These are phyloP conservation scores for Athalia rosae DNA, from an alignment of 2,888 invertebrate genomes.

Conservation along the genomic window DNA sequence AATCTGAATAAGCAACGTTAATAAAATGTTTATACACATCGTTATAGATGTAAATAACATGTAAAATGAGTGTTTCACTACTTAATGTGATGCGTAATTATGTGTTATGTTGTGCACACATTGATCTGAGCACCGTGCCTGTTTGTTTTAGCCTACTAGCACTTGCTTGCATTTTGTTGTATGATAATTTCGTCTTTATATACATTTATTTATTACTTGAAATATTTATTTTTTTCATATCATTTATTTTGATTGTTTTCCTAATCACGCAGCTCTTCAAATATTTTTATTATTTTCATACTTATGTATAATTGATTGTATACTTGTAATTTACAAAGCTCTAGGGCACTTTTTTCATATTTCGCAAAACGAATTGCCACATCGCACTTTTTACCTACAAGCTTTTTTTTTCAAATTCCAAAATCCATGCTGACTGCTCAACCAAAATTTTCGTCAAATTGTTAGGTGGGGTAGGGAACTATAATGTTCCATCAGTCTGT, in stretches of 20 bases:
- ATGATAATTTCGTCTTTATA: conserved; percentile 25
- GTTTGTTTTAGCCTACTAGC: conserved; percentile 38
- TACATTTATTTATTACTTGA: conserved; percentile 36
- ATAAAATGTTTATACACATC: conserved; percentile 19
- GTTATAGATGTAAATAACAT: conserved; percentile 36
- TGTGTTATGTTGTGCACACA: conserved; percentile 31
- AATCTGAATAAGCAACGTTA: not conserved
- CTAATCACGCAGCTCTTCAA: conserved; percentile 52
- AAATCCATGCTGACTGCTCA: not conserved
- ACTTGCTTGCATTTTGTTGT: conserved; percentile 44
- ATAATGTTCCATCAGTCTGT: too few species aligned
- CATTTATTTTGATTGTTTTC: conserved; percentile 48
- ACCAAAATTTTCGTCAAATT: not conserved
- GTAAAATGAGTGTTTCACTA: conserved; percentile 31
- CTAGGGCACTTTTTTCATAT: conserved; percentile 24
- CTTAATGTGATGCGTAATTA: conserved; percentile 9
- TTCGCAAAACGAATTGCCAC: conserved; percentile 16
- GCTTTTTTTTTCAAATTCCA: not conserved
- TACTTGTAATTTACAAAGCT: conserved; percentile 22
- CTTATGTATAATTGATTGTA: not conserved
- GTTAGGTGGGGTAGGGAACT: too few species aligned
- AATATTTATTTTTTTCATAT: conserved; percentile 47
- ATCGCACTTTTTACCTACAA: not conserved
- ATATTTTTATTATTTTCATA: not conserved
- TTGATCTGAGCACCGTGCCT: conserved; percentile 28